Evolutionary conservation across 1,140 invertebrate species (phyloP), one percentile per base, ranked within the genome.

Genomic region (Spodoptera litura): DNA sequence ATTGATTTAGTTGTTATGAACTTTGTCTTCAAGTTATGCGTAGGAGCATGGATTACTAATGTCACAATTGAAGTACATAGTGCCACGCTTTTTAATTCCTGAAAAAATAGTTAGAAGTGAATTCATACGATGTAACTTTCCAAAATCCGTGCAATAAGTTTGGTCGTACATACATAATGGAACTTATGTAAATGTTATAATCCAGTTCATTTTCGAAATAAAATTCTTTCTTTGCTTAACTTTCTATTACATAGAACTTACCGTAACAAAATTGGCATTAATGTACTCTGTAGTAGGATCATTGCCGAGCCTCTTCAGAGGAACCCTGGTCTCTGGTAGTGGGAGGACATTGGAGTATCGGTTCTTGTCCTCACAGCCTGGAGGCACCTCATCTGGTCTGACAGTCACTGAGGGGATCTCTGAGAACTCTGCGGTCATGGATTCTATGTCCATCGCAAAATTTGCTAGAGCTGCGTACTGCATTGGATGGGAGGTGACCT

Each of bases 341-440:
- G 98, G 98, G 85, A 99, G 97, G 44, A 99, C 98, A 95, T 99
- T 99, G 55, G 98, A 98, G 94, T 98, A 99, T 84, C 98, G 96
- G 93, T 99, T 99, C 93, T 99, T 99, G 66, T 97, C 96, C 88
- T 99, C 98, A 56, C 97, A 97, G 0, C 98, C 98, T 0, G 95
- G 91, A 0, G 98, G 98, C 27, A 99, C 95, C 86, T 98, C 98
- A 81, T 98, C 97, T 74, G 97, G 96, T 61, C 96, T 95, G 0
- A 97, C 96, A 2, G 96, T 96, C 6, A 97, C 96, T 78, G 96
- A 96, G 0, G 98, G 98, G 78, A 98, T 97, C 84, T 96, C 96
- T 0, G 96, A 90, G 84, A 98, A 98, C 92, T 98, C 98, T 20
- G 97, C 97, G 53, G 96, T 95, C 52, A 98, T 96, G 4, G 96